These are phyloP conservation scores for Myiagra hebetior DNA, from an alignment of 2,113 vertebrate species.

Conservation along the genomic window DNA sequence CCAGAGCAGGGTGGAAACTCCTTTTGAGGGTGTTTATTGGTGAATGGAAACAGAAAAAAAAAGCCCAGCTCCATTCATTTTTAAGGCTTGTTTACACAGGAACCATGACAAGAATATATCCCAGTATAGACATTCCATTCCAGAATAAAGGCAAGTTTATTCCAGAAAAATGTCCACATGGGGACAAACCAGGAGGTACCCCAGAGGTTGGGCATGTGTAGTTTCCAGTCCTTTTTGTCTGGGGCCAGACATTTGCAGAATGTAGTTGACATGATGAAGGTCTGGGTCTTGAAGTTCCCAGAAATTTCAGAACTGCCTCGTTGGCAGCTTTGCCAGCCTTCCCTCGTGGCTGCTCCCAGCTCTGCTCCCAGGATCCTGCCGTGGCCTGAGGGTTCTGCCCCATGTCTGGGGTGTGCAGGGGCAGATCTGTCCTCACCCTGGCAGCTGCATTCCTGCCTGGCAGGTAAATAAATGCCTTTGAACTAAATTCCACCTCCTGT, in stretches of 20 bases:
- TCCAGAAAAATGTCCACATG: neutral
- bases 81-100: conserved; percentile 36
- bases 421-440: neutral
- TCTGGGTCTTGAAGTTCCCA: conserved; percentile 17
- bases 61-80: conserved; percentile 38
- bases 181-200: conserved; percentile 13
- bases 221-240: neutral
- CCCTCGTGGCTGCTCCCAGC: neutral
- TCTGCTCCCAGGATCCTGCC: neutral
- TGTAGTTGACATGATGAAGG: neutral
- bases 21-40: conserved; percentile 42
- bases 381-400: neutral
- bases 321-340: neutral
- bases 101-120: conserved; percentile 27
- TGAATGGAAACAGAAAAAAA: conserved; percentile 52
- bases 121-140: conserved; percentile 34
- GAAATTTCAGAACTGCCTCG: neutral
- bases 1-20: conserved; percentile 16
- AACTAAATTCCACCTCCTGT: conserved; percentile 26
- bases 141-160: conserved; percentile 17
- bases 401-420: neutral
- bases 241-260: conserved; percentile 19
- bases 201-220: neutral
- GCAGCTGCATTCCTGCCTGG: conserved; percentile 7
- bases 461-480: conserved; percentile 40